phyloP scores from a whole-genome alignment of 2,888 invertebrate genomes.

The Plusia festucae region DNA sequence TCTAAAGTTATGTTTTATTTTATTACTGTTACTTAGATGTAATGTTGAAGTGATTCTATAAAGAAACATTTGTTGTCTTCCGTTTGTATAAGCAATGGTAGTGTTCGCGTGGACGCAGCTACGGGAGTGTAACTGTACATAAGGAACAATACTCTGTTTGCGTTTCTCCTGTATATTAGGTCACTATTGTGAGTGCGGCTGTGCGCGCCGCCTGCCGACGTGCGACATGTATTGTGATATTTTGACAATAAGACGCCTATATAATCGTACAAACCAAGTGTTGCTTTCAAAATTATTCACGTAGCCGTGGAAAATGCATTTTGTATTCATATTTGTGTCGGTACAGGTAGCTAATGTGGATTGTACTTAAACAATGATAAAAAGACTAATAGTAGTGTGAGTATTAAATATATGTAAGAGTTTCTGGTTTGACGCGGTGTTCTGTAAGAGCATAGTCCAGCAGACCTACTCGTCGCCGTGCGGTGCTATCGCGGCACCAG shows the following conservation, averaged over 20 bases:
- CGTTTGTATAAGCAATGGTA: conserved; percentile 73
- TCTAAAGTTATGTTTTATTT: conserved; percentile 72
- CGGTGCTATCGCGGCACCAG: too few species aligned
- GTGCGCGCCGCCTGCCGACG: conserved; percentile 26
- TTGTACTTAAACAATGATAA: conserved; percentile 81
- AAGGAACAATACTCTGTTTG: conserved; percentile 54
- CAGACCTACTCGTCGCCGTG: not conserved
- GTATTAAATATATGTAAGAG: conserved; percentile 70
- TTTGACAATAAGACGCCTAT: conserved; percentile 81
- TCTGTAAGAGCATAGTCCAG: not conserved
- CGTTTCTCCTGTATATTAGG: conserved; percentile 34
- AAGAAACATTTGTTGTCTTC: conserved; percentile 77
- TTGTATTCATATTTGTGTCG: conserved; percentile 50
- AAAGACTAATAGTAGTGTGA: conserved; percentile 79
- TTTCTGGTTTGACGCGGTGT: conserved; percentile 2
- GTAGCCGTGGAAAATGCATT: conserved; percentile 62
- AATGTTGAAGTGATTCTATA: conserved; percentile 57
- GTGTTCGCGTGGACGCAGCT: conserved; percentile 69
- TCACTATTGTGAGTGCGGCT: conserved; percentile 40
- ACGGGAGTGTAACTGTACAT: conserved; percentile 43
- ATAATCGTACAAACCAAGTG: conserved; percentile 66
- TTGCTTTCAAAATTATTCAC: conserved; percentile 62
- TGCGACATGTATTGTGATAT: conserved; percentile 77
- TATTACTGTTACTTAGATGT: conserved; percentile 68
- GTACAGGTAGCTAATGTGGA: conserved; percentile 56